Conservation (phyloP, 53 echinoderm and acorn worm genomes). For the Mesocentrotus franciscanus region DNA sequence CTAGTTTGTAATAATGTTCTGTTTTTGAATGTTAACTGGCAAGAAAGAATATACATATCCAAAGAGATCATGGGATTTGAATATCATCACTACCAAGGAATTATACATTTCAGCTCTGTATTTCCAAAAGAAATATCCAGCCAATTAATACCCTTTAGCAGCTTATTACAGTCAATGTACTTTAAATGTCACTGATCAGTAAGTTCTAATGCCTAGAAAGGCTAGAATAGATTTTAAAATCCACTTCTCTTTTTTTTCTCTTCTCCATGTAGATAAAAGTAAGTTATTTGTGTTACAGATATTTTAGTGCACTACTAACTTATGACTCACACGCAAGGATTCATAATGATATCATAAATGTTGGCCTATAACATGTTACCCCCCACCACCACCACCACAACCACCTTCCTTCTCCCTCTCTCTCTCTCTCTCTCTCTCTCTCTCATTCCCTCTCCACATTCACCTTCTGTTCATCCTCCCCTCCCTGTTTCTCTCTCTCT, state of each 20-base stretch:
- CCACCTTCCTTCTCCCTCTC: neutral
- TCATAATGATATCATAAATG: too few species aligned
- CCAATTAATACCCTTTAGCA: neutral
- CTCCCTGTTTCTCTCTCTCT: too few species aligned
- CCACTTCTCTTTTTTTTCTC: neutral
- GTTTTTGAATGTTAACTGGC: too few species aligned
- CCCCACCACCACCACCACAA: neutral
- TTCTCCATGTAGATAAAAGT: neutral
- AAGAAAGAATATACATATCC: neutral
- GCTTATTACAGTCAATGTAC: neutral
- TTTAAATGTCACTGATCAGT: neutral
- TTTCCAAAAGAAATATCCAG: neutral
- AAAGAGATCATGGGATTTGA: neutral
- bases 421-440: conserved; percentile 1
- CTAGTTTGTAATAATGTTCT: too few species aligned
- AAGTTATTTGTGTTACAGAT: neutral
- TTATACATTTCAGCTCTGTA: neutral
- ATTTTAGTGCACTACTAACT: too few species aligned
- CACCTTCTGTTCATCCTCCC: neutral
- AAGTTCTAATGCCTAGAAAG: neutral
- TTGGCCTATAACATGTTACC: neutral
- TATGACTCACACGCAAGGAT: too few species aligned
- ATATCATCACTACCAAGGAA: neutral
- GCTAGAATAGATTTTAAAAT: neutral
- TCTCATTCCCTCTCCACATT: neutral